A percentile compares a stretch with the other conserved stretches of the same genome.
Evolutionary conservation across 2,888 invertebrate species (phyloP).

Genomic region (Eupithecia exiguata): DNA sequence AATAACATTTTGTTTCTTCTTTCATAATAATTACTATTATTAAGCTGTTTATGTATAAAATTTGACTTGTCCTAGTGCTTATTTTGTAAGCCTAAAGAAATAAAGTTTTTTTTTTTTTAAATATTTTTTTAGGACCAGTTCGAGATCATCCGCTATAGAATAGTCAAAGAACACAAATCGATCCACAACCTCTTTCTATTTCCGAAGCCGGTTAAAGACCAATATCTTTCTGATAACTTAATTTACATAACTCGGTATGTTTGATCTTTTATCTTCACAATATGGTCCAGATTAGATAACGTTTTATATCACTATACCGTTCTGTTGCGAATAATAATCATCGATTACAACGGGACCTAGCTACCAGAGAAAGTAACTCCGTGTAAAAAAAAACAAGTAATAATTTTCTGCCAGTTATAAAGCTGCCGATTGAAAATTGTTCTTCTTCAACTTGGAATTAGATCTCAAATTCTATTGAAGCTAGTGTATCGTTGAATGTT

Average conservation of each 20-base stretch:
- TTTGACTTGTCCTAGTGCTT: too few species aligned
- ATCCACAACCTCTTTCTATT: too few species aligned
- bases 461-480: conserved; percentile 1
- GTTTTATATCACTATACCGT: conserved; percentile 8
- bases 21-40: too few species aligned
- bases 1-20: too few species aligned
- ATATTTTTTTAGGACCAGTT: too few species aligned
- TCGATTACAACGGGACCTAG: conserved; percentile 19
- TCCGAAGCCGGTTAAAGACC: background rate
- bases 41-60: too few species aligned
- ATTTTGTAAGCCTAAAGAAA: too few species aligned
- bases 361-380: background rate
- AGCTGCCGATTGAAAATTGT: background rate
- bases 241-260: background rate
- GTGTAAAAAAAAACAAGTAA: background rate
- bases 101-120: too few species aligned
- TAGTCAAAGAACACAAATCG: too few species aligned
- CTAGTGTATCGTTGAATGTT: background rate
- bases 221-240: background rate
- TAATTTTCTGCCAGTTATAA: background rate
- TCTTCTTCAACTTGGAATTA: background rate
- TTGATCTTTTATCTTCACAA: conserved; percentile 3
- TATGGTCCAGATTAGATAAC: conserved; percentile 11
- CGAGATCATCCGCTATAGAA: too few species aligned
- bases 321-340: conserved; percentile 19